Evolutionary conservation across 2,113 vertebrate genomes (phyloP).

Genomic region (Nibea albiflora): DNA sequence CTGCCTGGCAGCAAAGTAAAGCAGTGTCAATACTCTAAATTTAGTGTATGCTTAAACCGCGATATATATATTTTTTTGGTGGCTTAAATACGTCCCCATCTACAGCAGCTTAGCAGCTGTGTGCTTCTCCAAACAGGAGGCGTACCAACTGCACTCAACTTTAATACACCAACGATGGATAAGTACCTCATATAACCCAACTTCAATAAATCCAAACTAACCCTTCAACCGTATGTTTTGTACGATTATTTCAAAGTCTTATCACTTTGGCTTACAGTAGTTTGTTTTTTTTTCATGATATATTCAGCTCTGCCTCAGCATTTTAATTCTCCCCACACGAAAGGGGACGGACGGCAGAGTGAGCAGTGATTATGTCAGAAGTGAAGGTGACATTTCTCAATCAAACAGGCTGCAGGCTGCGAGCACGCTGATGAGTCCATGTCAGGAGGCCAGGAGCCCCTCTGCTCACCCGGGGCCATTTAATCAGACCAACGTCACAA

Average conservation of each 20-base stretch:
- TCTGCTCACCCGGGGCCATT: neutral
- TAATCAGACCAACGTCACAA: slow-evolving; percentile 1
- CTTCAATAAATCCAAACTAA: no score
- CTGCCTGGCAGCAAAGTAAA: no score
- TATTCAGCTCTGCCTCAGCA: neutral
- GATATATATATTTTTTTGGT: neutral
- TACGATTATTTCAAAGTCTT: neutral
- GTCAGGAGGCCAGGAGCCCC: neutral
- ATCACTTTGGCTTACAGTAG: neutral
- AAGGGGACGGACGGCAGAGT: neutral
- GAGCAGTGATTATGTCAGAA: slow-evolving; percentile 1
- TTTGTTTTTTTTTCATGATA: neutral
- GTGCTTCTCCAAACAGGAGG: no score
- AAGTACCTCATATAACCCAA: no score
- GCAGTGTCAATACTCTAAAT: no score
- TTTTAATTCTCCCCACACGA: neutral
- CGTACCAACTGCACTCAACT: no score
- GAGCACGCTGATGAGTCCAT: neutral
- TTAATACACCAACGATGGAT: no score
- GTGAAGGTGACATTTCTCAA: slow-evolving; percentile 15
- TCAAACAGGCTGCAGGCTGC: neutral
- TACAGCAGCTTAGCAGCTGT: no score
- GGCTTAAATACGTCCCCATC: no score
- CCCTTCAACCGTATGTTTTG: neutral
- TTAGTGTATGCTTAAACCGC: no score